Conservation (phyloP, 2,888 invertebrate species). For the Ormyrus rosae region DNA sequence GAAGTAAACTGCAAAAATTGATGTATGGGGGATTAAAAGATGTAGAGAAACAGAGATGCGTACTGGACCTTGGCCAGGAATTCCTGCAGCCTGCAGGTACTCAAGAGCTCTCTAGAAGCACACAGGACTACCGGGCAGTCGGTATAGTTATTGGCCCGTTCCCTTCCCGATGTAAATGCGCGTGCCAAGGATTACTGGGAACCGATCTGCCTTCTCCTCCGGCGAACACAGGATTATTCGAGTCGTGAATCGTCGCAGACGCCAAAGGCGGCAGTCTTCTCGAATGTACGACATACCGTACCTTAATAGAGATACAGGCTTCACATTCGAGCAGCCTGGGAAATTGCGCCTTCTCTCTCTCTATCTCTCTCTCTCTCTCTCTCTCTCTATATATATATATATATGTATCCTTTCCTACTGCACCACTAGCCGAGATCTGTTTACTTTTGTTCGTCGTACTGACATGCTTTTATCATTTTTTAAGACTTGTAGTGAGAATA, state of each 20-base stretch:
- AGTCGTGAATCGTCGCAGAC: constrained; percentile 27
- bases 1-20: no score
- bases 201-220: constrained; percentile 63
- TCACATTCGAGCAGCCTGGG: not conserved
- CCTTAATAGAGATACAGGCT: constrained; percentile 37
- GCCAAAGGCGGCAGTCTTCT: constrained; percentile 20
- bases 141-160: constrained; percentile 65
- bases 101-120: constrained; percentile 35
- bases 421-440: no score
- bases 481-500: no score
- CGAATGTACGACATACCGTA: constrained; percentile 28
- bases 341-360: not conserved
- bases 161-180: constrained; percentile 66
- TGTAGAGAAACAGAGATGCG: constrained; percentile 50
- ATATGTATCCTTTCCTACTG: no score
- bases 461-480: no score
- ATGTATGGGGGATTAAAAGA: constrained; percentile 36
- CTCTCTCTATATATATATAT: no score
- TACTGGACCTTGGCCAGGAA: constrained; percentile 71
- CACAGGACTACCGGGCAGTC: no score
- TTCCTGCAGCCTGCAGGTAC: constrained; percentile 67
- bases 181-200: constrained; percentile 69
- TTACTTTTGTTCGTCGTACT: no score
- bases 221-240: not conserved
- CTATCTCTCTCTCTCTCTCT: no score